phyloP scores from a whole-genome alignment of 2,113 vertebrate species.

The Pelecanus crispus region DNA sequence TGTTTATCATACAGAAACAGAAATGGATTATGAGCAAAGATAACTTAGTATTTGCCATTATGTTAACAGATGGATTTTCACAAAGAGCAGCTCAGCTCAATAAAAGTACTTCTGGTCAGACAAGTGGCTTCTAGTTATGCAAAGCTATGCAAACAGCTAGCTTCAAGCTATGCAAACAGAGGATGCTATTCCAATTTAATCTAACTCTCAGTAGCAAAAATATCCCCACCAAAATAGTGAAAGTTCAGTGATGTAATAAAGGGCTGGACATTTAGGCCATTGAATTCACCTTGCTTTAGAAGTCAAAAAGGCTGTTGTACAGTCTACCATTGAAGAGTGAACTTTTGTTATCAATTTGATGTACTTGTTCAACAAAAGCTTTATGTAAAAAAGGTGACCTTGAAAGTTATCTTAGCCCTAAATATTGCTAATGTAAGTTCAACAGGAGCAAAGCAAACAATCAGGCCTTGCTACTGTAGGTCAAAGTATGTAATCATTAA shows the following conservation, averaged over 20 bases:
- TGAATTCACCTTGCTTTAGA: neutral
- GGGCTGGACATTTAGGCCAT: neutral
- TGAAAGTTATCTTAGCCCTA: neutral
- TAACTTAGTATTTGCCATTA: neutral
- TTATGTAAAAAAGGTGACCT: neutral
- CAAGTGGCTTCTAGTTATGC: neutral
- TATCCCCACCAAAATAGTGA: neutral
- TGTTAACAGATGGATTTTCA: neutral
- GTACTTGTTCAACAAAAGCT: neutral
- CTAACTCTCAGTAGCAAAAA: neutral
- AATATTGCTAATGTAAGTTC: neutral
- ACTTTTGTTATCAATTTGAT: neutral
- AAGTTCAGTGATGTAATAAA: neutral
- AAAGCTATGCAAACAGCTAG: neutral
- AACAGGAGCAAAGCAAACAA: neutral
- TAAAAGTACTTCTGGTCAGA: neutral
- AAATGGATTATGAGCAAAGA: neutral
- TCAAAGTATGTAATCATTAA: neutral
- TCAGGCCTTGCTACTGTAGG: accelerated
- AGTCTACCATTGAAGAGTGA: neutral
- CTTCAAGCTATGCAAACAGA: neutral
- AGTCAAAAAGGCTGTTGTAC: neutral
- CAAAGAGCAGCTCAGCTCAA: neutral
- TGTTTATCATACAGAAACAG: neutral
- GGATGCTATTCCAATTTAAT: neutral